Evolutionary conservation across 2,888 invertebrate species (phyloP).

Genomic region (Automeris io): DNA sequence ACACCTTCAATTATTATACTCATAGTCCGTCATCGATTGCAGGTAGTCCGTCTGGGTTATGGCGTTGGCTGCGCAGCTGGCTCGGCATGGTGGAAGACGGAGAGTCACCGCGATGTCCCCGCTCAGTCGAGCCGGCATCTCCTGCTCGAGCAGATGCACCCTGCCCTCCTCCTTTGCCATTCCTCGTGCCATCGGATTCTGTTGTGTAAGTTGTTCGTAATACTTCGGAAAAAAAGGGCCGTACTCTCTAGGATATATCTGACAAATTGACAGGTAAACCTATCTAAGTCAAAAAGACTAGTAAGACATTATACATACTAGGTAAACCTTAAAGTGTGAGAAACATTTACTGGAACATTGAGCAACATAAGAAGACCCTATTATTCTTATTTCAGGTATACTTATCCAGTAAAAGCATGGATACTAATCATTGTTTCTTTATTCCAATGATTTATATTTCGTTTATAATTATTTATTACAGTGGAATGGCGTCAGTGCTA

Average conservation of each 20-base stretch:
- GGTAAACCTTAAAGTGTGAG: no score
- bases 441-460: neutral
- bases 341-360: no score
- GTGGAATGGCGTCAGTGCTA: conserved; percentile 81
- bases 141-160: conserved; percentile 82
- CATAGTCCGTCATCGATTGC: no score
- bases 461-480: conserved; percentile 30
- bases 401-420: neutral
- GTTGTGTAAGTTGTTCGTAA: conserved; percentile 75
- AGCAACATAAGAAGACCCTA: no score
- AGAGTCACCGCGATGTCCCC: conserved; percentile 82
- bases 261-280: no score
- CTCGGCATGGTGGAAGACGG: conserved; percentile 58
- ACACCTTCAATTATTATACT: neutral
- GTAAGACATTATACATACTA: no score
- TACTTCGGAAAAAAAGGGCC: no score
- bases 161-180: conserved; percentile 87
- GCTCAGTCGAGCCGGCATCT: conserved; percentile 82
- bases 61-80: conserved; percentile 62
- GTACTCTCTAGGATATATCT: no score
- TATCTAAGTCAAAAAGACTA: no score
- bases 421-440: neutral
- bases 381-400: neutral
- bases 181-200: conserved; percentile 83
- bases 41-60: conserved; percentile 59